Conservation (phyloP, 2,888 invertebrate genomes). For the Apodemia zela region DNA sequence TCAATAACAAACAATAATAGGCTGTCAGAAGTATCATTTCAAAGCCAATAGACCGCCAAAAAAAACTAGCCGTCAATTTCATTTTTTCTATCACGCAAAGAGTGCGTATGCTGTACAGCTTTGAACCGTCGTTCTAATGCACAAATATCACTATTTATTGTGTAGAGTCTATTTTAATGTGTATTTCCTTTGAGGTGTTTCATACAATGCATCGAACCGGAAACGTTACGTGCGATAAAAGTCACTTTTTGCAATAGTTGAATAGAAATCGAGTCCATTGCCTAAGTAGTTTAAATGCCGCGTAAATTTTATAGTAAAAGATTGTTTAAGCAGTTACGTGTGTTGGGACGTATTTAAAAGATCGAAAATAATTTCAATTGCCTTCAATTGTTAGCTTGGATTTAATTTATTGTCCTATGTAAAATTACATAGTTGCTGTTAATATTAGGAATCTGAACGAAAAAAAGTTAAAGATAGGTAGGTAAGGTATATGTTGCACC, state of each 20-base stretch:
- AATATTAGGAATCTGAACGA: too few species aligned
- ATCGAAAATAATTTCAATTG: conserved; percentile 20
- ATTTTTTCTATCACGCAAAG: conserved; percentile 31
- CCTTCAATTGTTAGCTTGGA: background rate
- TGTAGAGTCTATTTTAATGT: conserved; percentile 9
- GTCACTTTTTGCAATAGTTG: conserved; percentile 37
- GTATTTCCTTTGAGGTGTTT: conserved; percentile 37
- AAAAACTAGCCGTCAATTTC: conserved; percentile 32
- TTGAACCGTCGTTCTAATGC: background rate
- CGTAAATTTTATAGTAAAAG: conserved; percentile 36
- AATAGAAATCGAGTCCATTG: conserved; percentile 38
- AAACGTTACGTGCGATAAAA: conserved; percentile 44
- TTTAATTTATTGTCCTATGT: background rate
- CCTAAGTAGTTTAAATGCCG: conserved; percentile 44
- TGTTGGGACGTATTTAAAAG: conserved; percentile 24
- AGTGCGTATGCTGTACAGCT: conserved; percentile 12
- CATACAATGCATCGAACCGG: conserved; percentile 46
- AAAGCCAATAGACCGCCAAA: conserved; percentile 10
- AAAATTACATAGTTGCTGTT: too few species aligned
- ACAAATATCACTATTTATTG: background rate
- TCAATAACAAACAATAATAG: conserved; percentile 38
- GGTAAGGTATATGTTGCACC: too few species aligned
- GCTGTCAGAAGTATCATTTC: conserved; percentile 14
- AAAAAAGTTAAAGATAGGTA: too few species aligned
- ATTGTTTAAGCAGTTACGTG: conserved; percentile 25